A percentile compares a stretch with the other conserved stretches of the same genome.
Conservation (phyloP, 2,888 invertebrate species). For the Stramonita haemastoma region DNA sequence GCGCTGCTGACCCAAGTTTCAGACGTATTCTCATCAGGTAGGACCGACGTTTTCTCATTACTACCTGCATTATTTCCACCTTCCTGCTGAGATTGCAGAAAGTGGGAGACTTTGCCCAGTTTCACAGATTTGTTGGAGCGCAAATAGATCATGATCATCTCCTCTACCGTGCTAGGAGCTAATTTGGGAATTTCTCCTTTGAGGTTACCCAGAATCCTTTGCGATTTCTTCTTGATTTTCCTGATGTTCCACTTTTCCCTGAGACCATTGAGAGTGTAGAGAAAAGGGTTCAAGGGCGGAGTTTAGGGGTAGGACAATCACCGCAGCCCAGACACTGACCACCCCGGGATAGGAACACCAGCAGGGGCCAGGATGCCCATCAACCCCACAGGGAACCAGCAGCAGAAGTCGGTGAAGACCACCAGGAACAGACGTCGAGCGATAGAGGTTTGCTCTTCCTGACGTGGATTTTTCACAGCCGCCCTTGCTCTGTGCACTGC, state of each 20-base stretch:
- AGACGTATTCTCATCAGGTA: too few species aligned
- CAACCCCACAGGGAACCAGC: slow-evolving; percentile 48
- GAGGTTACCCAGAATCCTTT: not conserved
- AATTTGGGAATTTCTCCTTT: not conserved
- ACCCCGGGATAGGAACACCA: slow-evolving; percentile 39
- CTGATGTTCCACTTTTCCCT: not conserved
- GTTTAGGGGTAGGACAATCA: slow-evolving; percentile 31
- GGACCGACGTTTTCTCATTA: too few species aligned
- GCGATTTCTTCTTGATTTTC: not conserved
- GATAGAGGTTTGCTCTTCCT: slow-evolving; percentile 36
- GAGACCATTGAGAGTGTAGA: slow-evolving; percentile 25
- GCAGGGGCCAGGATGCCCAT: slow-evolving; percentile 39
- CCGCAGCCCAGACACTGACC: slow-evolving; percentile 28
- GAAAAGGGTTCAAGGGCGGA: slow-evolving; percentile 24
- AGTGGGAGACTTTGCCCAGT: not conserved
- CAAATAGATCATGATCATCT: not conserved
- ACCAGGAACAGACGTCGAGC: slow-evolving; percentile 46
- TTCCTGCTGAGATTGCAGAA: too few species aligned
- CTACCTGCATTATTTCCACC: too few species aligned
- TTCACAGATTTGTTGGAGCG: not conserved
- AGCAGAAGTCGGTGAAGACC: slow-evolving; percentile 45
- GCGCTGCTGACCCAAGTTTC: too few species aligned
- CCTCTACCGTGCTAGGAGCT: not conserved
- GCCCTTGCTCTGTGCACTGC: slow-evolving; percentile 48
- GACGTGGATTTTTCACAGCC: not conserved